These are phyloP conservation scores for Neoscelio sp. DNA, from an alignment of 2,888 invertebrate species.

Conservation along the genomic window DNA sequence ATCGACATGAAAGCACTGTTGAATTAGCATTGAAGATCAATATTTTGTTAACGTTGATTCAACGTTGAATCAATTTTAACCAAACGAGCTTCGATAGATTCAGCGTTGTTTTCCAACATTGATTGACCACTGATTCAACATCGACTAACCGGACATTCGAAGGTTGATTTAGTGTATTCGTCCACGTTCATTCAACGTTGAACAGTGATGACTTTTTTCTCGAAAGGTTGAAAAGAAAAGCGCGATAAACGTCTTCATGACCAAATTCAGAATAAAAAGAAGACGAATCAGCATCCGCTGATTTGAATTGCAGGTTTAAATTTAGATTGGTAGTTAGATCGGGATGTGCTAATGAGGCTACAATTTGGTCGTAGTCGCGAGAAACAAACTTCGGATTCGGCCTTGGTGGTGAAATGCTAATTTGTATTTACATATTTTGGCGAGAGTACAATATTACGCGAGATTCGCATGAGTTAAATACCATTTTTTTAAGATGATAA, in stretches of 20 bases:
- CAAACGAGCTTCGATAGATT: no score
- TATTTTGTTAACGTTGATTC: no score
- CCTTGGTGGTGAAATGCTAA: slow-evolving; percentile 57
- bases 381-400: slow-evolving; percentile 29
- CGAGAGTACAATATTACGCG: slow-evolving; percentile 20
- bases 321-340: slow-evolving; percentile 61
- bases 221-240: slow-evolving; percentile 9
- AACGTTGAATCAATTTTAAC: no score
- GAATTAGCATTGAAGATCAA: no score
- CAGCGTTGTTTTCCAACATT: no score
- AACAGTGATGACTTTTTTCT: no score
- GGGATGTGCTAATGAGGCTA: slow-evolving; percentile 60
- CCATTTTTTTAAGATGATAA: slow-evolving; percentile 16
- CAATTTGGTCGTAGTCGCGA: slow-evolving; percentile 47
- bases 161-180: no score
- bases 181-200: no score
- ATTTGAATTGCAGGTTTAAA: slow-evolving; percentile 63
- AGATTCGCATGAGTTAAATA: slow-evolving; percentile 13
- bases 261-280: slow-evolving; percentile 33
- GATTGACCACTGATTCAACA: no score
- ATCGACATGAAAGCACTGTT: no score
- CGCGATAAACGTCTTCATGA: slow-evolving; percentile 33
- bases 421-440: slow-evolving; percentile 58
- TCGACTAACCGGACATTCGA: no score
- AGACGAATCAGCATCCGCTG: slow-evolving; percentile 35